Base-by-base conservation (phyloP, 2,113 vertebrate genomes). In the Oreochromis niloticus region DNA sequence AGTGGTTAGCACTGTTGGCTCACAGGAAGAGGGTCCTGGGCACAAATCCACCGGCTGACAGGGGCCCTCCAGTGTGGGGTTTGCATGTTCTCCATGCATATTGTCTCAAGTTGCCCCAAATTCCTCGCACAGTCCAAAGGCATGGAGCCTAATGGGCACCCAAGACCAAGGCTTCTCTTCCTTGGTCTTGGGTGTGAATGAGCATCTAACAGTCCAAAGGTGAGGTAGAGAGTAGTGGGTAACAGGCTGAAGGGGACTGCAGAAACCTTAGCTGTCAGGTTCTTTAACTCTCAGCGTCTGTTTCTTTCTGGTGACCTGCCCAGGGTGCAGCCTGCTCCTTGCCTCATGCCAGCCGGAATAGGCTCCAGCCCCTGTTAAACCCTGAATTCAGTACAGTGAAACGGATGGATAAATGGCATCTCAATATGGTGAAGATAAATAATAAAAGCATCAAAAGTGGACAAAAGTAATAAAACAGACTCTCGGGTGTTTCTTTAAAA, bases 121-220 rank as follows among this genome's bases (percentile, higher is more conserved):
- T 0, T 24, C 0, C 36, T 14, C 2, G 0, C 0, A 71, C 63
- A 16, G 63, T 41, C 63, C n/a, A 71, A 71, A 9, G 36, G 36
- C 63, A 71, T 66, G 34, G 10, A 66, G n/a, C 12, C 0, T 41
- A 71, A 71, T 71, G 7, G n/a, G 5, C 30, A 61, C 3, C 57
- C 57, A 34, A 61, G 8, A 61, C 30, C 57, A 61, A 6, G 3
- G n/a, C n/a, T 41, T 68, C 12, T 24, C 1, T 6, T 24, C 63
- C 36, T 41, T 41, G 63, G 36, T 41, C 36, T 68, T 41, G 12
- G 63, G n/a, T n/a, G 61, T 39, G 34, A 68, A 39, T 66, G 19
- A 39, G 7, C 27, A 27, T 27, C 27, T 27, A 27, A 27, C 27
- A 27, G 27, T 27, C 27, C 27, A 27, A 27, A 27, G 27, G 27